Percentiles rank a stretch among this genome's conserved stretches.
Evolutionary conservation across 2,113 vertebrate species (phyloP).

Genomic region (Xyliphius kryptos): DNA sequence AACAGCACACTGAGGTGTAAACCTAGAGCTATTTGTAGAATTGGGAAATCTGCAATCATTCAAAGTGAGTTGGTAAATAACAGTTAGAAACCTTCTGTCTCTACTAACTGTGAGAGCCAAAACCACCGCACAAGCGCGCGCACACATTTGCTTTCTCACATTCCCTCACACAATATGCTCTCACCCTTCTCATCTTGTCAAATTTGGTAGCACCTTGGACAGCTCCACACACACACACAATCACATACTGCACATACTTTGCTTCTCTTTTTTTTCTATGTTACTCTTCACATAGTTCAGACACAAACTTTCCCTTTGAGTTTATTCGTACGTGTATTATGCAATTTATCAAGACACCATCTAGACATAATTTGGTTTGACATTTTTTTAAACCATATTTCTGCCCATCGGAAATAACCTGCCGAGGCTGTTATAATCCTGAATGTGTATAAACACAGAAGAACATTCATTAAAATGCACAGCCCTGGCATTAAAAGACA

Average conservation of each 20-base stretch:
- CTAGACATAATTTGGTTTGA: too few relatives aligned
- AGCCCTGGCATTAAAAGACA: background rate
- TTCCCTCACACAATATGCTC: constrained; percentile 37
- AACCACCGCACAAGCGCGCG: constrained; percentile 11
- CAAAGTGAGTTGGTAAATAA: constrained; percentile 32
- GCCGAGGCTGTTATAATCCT: background rate
- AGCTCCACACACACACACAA: constrained; percentile 27
- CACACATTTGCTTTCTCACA: constrained; percentile 24
- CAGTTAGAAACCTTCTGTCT: constrained; percentile 44
- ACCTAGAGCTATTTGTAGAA: background rate
- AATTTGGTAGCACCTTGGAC: constrained; percentile 48
- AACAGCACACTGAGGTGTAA: constrained; percentile 23
- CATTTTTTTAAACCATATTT: too few relatives aligned
- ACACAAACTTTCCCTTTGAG: too few relatives aligned
- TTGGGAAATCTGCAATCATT: constrained; percentile 26
- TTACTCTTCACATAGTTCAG: too few relatives aligned
- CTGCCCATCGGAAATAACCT: too few relatives aligned
- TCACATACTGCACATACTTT: background rate
- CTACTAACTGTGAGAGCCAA: constrained; percentile 38
- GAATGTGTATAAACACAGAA: background rate
- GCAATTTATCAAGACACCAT: too few relatives aligned
- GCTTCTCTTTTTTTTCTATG: too few relatives aligned
- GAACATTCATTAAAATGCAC: background rate
- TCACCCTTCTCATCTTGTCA: constrained; percentile 31
- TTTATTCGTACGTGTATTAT: too few relatives aligned